phyloP scores from a whole-genome alignment of 2,113 vertebrate species.

The Entomyzon cyanotis region DNA sequence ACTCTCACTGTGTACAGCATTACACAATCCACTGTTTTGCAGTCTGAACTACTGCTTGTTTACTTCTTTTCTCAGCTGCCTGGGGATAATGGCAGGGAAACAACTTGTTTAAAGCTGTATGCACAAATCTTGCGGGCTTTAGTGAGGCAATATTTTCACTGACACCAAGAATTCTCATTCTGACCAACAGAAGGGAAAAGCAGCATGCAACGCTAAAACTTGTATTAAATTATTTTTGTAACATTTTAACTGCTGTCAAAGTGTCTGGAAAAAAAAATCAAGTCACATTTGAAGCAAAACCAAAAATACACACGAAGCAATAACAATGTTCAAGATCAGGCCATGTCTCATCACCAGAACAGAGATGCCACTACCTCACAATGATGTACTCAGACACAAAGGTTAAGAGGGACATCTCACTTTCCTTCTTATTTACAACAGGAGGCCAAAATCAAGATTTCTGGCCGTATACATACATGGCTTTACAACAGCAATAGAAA shows the following conservation, averaged over 20 bases:
- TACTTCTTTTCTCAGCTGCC: conserved; percentile 18
- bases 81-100: conserved; percentile 3
- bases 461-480: not conserved
- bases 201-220: not conserved
- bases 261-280: not conserved
- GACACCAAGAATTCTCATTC: not conserved
- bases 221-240: not conserved
- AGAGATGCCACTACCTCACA: not conserved
- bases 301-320: not conserved
- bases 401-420: not conserved
- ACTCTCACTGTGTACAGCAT: not conserved
- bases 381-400: not conserved
- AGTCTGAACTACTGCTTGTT: conserved; percentile 8
- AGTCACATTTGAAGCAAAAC: not conserved
- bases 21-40: conserved; percentile 9
- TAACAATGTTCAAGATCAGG: not conserved
- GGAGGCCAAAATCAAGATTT: not conserved
- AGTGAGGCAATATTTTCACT: not conserved
- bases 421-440: not conserved
- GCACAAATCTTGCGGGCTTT: not conserved
- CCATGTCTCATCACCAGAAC: not conserved
- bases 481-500: not conserved
- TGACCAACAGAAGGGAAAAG: not conserved
- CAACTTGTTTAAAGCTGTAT: conserved; percentile 10
- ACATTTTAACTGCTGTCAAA: not conserved